These are phyloP conservation scores for Cheiracanthium punctorium DNA, from an alignment of 2,888 invertebrate genomes.

Conservation along the genomic window DNA sequence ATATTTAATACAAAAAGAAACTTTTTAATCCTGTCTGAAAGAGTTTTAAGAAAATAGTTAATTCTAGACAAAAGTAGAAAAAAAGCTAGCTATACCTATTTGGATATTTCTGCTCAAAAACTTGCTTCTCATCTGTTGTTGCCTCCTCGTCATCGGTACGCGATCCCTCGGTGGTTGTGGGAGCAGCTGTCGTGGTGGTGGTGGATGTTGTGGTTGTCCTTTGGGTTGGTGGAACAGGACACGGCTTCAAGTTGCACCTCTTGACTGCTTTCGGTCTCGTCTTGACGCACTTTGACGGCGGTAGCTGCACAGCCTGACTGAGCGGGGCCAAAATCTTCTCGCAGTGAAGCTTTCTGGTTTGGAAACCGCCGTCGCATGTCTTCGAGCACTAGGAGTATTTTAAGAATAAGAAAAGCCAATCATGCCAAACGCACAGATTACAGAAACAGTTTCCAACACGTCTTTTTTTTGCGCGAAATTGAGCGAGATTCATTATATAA, in stretches of 20 bases:
- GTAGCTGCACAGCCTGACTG: slow-evolving; percentile 88
- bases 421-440: too few relatives aligned
- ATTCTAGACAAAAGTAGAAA: too few relatives aligned
- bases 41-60: too few relatives aligned
- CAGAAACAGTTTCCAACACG: too few relatives aligned
- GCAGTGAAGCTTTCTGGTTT: slow-evolving; percentile 87
- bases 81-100: slow-evolving; percentile 24
- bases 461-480: too few relatives aligned
- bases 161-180: background rate
- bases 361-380: slow-evolving; percentile 93
- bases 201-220: slow-evolving; percentile 44
- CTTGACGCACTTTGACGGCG: slow-evolving; percentile 82
- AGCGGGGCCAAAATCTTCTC: slow-evolving; percentile 91
- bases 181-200: slow-evolving; percentile 22
- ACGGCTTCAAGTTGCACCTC: slow-evolving; percentile 80
- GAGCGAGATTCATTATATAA: too few relatives aligned
- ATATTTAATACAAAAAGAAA: too few relatives aligned
- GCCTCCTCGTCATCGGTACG: slow-evolving; percentile 15
- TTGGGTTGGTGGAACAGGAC: slow-evolving; percentile 43
- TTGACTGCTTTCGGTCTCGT: slow-evolving; percentile 86
- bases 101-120: slow-evolving; percentile 57
- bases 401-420: too few relatives aligned
- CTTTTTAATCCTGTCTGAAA: too few relatives aligned
- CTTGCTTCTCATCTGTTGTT: background rate
- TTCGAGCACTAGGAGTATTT: slow-evolving; percentile 87